Evolutionary conservation across 2,888 invertebrate species (phyloP).

Genomic region (Latrodectus elegans): DNA sequence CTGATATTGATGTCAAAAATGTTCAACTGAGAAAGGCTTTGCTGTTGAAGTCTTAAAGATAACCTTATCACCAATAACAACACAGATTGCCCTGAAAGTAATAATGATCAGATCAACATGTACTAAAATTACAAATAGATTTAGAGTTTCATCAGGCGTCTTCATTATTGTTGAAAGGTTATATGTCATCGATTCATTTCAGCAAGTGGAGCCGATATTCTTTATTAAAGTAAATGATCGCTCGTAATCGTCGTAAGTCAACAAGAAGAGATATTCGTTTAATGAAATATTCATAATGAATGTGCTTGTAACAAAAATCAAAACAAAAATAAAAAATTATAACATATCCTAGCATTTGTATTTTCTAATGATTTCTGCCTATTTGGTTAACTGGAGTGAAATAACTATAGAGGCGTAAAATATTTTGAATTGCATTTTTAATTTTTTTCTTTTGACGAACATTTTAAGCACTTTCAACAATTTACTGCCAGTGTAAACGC

Average conservation of each 20-base stretch:
- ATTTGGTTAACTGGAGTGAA: neutral
- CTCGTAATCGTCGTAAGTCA: neutral
- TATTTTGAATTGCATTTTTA: neutral
- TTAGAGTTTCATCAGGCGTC: constrained; percentile 10
- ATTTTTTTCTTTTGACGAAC: neutral
- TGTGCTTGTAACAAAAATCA: neutral
- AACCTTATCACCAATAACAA: neutral
- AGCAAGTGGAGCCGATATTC: neutral
- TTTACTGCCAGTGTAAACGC: neutral
- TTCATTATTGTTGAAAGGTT: neutral
- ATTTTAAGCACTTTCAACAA: neutral
- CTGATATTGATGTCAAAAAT: neutral
- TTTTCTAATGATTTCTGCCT: neutral
- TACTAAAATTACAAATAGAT: too few relatives aligned
- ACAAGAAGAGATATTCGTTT: neutral
- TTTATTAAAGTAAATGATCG: neutral
- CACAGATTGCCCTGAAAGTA: constrained; percentile 27
- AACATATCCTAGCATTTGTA: neutral
- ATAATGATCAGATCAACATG: constrained; percentile 3
- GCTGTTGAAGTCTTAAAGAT: too few relatives aligned
- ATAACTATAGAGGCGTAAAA: neutral
- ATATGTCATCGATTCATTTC: too few relatives aligned
- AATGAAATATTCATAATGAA: neutral
- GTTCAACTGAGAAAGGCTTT: neutral
- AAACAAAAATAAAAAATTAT: neutral